Evolutionary conservation across 2,888 invertebrate species (phyloP).

Genomic region (Leptarthrus brevirostris): DNA sequence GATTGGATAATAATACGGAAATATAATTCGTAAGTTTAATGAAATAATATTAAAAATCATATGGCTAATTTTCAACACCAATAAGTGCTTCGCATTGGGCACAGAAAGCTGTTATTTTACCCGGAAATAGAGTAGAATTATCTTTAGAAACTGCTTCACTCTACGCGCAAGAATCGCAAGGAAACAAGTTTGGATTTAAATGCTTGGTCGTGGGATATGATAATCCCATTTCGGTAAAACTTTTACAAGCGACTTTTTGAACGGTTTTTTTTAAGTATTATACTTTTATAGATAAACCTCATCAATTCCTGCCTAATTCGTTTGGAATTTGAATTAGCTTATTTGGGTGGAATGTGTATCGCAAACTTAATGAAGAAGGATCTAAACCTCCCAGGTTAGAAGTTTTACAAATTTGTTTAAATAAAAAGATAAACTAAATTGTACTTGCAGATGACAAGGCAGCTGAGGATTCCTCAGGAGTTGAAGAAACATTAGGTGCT

Average conservation of each 20-base stretch:
- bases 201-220: conserved; percentile 85
- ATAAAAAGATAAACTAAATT: no score
- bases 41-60: no score
- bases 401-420: no score
- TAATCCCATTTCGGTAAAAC: conserved; percentile 73
- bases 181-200: conserved; percentile 81
- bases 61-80: no score
- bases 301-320: conserved; percentile 69
- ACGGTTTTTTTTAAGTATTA: neutral
- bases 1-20: conserved; percentile 76
- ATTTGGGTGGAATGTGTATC: conserved; percentile 91
- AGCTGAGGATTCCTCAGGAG: conserved; percentile 77
- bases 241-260: no score
- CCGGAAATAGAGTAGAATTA: conserved; percentile 94
- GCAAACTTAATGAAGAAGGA: conserved; percentile 89
- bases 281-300: conserved; percentile 60
- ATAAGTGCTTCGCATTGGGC: conserved; percentile 79
- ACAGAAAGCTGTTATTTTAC: conserved; percentile 83
- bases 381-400: conserved; percentile 75
- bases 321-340: conserved; percentile 89
- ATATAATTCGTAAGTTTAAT: conserved; percentile 70
- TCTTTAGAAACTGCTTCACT: conserved; percentile 96
- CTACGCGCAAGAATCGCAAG: conserved; percentile 90
- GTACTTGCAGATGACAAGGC: conserved; percentile 77
- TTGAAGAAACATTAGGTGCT: conserved; percentile 72